Evolutionary conservation across 2,113 vertebrate species (phyloP), one percentile per base, ranked within the genome.

Genomic region (Pao palembangensis): DNA sequence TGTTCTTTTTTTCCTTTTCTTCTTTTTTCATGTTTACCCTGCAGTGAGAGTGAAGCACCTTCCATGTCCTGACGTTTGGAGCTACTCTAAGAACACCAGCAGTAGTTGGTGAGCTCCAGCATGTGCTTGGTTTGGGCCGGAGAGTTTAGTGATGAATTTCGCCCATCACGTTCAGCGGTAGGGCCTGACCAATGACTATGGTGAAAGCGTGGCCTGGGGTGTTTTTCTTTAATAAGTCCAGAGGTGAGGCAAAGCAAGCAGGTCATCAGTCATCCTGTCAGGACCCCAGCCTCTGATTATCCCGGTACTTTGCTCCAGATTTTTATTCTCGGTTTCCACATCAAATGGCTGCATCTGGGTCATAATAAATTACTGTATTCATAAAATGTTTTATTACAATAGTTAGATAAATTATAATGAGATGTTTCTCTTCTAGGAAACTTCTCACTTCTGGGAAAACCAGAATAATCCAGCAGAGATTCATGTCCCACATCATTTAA

Each of bases 201-300:
- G 71, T 64, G 71, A 68, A 59, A 69, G 63, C 58, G 19, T 59
- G 55, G 79, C 79, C 82, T 54, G 69, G 83, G 78, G 81, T 85
- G 84, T 88, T 89, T 84, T 83, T 79, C 80, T 89, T 88, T 87
- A 87, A 89, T 89, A 89, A 82, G 81, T 87, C 80, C 75, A 83
- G 83, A 88, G 83, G 84, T 86, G 83, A 83, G 65, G 80, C 72
- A 84, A 82, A 79, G 69, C 64, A 74, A 84, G 75, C 73, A 69
- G 54, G 61, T 43, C 61, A 89, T 89, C 80, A 78, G 76, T 89
- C 83, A 86, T 80, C 65, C 83, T 85, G 84, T 78, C 86, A 83
- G 63, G 52, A 76, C 51, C 73, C 63, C 21, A 64, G 19, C 69
- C 71, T 71, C 58, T 80, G 80, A 87, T 89, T 85, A 75, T 55